Conservation (phyloP, 2,888 invertebrate species). For the Drosophila leonis region DNA sequence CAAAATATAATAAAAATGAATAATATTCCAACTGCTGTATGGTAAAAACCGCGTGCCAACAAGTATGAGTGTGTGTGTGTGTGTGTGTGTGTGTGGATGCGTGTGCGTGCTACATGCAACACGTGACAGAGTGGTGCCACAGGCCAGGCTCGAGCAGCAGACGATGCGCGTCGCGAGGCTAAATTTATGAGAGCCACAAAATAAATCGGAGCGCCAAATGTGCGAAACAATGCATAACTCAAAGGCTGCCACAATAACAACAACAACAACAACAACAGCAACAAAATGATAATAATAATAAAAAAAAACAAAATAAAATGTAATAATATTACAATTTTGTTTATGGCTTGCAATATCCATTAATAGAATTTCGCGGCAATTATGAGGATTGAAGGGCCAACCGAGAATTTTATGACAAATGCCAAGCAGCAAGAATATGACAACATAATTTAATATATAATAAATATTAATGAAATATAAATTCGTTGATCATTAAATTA, state of each 20-base stretch:
- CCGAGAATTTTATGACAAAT: conserved; percentile 27
- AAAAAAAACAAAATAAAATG: conserved; percentile 25
- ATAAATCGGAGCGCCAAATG: conserved; percentile 76
- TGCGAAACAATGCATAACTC: conserved; percentile 78
- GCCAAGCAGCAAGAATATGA: conserved; percentile 2
- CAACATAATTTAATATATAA: conserved; percentile 6
- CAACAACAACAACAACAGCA: conserved; percentile 18
- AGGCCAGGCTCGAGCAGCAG: conserved; percentile 34
- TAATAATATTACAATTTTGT: conserved; percentile 53
- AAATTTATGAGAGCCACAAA: conserved; percentile 73
- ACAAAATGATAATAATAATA: conserved; percentile 23
- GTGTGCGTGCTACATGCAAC: conserved; percentile 60
- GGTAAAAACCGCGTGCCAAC: conserved; percentile 49
- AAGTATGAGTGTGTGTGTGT: neutral
- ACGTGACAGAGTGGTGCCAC: conserved; percentile 71
- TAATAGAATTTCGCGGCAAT: conserved; percentile 60
- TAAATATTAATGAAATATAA: conserved; percentile 21
- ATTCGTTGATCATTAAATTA: conserved; percentile 5
- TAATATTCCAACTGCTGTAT: conserved; percentile 71
- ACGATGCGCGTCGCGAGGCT: conserved; percentile 29
- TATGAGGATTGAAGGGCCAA: conserved; percentile 26
- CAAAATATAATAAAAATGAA: conserved; percentile 82
- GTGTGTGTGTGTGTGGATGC: neutral
- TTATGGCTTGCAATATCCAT: conserved; percentile 56
- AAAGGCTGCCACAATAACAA: conserved; percentile 38